phyloP scores from a whole-genome alignment of 2,888 invertebrate species.

The Shargacucullia verbasci region DNA sequence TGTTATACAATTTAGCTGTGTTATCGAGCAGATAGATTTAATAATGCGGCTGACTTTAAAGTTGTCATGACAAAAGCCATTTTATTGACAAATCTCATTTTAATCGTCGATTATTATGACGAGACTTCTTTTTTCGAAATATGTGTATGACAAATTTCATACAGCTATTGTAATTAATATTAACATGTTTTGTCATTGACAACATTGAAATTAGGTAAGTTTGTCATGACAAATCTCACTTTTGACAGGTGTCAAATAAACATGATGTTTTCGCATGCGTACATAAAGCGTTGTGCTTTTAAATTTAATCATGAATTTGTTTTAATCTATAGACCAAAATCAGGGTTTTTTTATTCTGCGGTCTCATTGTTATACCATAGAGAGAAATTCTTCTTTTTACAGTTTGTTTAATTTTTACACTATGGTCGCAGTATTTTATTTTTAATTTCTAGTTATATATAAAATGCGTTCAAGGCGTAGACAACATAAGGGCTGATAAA shows the following conservation, averaged over 20 bases:
- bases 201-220: background rate
- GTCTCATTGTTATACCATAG: slow-evolving; percentile 8
- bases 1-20: too few species aligned
- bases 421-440: slow-evolving; percentile 40
- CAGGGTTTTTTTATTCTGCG: slow-evolving; percentile 28
- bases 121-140: too few species aligned
- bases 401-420: background rate
- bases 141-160: too few species aligned
- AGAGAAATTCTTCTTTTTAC: background rate
- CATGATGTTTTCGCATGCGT: background rate
- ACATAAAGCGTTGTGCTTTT: slow-evolving; percentile 1
- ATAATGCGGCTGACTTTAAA: too few species aligned
- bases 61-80: too few species aligned
- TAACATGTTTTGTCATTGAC: slow-evolving; percentile 8
- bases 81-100: background rate
- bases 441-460: slow-evolving; percentile 31
- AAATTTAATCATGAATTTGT: slow-evolving; percentile 4
- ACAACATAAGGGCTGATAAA: slow-evolving; percentile 48
- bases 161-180: background rate
- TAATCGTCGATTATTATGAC: too few species aligned
- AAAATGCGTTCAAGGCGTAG: slow-evolving; percentile 32
- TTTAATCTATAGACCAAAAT: slow-evolving; percentile 21
- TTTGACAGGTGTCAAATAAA: too few species aligned
- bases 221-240: too few species aligned
- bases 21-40: too few species aligned